phyloP scores from a whole-genome alignment of 2,113 vertebrate species.

The Notothenia coriiceps region DNA sequence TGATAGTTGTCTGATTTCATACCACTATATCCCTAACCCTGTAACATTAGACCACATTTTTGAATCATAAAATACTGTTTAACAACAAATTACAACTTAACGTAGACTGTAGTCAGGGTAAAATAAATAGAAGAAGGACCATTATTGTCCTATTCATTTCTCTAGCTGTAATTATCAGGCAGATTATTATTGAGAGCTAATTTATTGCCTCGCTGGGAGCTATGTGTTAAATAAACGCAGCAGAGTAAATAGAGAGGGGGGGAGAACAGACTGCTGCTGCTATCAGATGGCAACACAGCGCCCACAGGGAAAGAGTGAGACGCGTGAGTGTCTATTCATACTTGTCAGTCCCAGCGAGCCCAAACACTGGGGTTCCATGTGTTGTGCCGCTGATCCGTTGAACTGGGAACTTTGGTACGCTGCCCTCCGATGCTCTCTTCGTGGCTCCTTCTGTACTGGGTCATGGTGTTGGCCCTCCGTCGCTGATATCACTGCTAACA shows the following conservation, averaged over 20 bases:
- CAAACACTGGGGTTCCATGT: slow-evolving; percentile 43
- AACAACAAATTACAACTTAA: not conserved
- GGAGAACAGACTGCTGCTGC: slow-evolving; percentile 61
- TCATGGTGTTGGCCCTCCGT: slow-evolving; percentile 46
- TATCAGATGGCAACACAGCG: slow-evolving; percentile 75
- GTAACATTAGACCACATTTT: not conserved
- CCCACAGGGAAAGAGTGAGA: slow-evolving; percentile 57
- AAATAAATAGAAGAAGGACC: slow-evolving; percentile 20
- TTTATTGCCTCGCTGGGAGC: slow-evolving; percentile 81
- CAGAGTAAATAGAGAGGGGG: slow-evolving; percentile 77
- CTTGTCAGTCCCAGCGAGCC: slow-evolving; percentile 43
- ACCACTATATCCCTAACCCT: not conserved
- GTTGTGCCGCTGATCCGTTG: slow-evolving; percentile 48
- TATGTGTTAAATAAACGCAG: slow-evolving; percentile 82
- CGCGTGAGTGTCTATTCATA: slow-evolving; percentile 52
- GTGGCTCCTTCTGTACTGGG: slow-evolving; percentile 47
- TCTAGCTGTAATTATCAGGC: slow-evolving; percentile 76
- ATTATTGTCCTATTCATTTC: slow-evolving; percentile 36
- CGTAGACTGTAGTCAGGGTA: slow-evolving; percentile 16
- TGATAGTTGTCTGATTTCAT: too few species aligned
- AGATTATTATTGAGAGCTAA: slow-evolving; percentile 83
- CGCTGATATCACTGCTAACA: slow-evolving; percentile 35
- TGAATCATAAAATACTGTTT: not conserved
- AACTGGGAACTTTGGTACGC: slow-evolving; percentile 51
- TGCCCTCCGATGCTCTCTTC: slow-evolving; percentile 53